These are phyloP conservation scores for Elephas maximus DNA, from an alignment of 2,113 vertebrate species.

Conservation along the genomic window DNA sequence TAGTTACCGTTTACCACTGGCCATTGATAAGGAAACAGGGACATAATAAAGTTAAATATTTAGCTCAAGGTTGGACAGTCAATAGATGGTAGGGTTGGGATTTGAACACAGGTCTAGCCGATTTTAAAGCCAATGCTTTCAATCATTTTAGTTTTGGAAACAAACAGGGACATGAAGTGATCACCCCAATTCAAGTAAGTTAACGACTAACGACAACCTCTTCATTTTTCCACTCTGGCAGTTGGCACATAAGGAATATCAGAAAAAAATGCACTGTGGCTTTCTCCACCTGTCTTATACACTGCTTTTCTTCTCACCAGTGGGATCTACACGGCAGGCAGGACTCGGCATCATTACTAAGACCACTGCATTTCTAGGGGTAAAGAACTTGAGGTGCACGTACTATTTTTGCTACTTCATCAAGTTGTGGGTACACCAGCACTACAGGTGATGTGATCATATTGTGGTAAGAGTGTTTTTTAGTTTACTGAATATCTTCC, in stretches of 20 bases:
- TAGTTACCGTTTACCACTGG: neutral
- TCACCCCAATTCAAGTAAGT: neutral
- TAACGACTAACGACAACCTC: neutral
- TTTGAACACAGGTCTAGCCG: neutral
- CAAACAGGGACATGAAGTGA: neutral
- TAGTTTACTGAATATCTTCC: neutral
- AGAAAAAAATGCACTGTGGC: neutral
- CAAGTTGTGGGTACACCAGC: neutral
- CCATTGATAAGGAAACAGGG: constrained; percentile 35
- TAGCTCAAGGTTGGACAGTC: neutral
- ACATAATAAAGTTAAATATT: neutral
- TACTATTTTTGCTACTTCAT: neutral
- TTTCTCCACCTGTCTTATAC: neutral
- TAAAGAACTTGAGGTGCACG: neutral
- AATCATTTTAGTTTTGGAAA: constrained; percentile 13
- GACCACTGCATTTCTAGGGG: neutral
- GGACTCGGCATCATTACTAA: neutral
- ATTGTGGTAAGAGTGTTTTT: neutral
- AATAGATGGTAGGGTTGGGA: neutral
- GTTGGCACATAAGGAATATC: neutral
- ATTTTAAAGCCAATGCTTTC: constrained; percentile 3
- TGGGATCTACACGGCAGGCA: neutral
- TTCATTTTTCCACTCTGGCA: neutral
- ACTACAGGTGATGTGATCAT: neutral
- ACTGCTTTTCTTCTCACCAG: neutral